A percentile compares a stretch with the other conserved stretches of the same genome.
phyloP scores from a whole-genome alignment of 2,797 vertebrate species.

The Notolabrus celidotus region DNA sequence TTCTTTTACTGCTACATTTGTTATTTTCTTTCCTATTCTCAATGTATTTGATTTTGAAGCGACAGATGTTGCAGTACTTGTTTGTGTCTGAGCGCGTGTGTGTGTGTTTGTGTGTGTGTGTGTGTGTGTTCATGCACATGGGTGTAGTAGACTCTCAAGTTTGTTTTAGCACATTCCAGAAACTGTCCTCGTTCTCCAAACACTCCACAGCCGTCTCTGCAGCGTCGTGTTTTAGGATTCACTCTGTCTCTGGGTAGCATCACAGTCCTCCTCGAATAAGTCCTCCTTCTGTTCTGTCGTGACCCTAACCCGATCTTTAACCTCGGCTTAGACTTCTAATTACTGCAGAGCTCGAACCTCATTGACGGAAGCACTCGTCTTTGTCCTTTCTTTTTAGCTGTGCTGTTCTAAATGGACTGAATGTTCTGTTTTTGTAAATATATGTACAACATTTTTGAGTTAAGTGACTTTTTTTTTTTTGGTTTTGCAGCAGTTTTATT shows the following conservation, averaged over 20 bases:
- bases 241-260: conserved; percentile 61
- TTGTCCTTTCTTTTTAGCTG: conserved; percentile 71
- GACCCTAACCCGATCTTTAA: conserved; percentile 68
- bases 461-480: conserved; percentile 62
- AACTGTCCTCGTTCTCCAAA: conserved; percentile 65
- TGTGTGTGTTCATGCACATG: conserved; percentile 58
- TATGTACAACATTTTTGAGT: conserved; percentile 75
- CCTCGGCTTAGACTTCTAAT: conserved; percentile 58
- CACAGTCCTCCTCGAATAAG: conserved; percentile 48
- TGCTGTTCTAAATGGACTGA: conserved; percentile 71
- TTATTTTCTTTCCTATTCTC: conserved; percentile 27
- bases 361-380: conserved; percentile 63
- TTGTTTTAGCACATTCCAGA: conserved; percentile 90
- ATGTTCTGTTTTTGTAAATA: conserved; percentile 81
- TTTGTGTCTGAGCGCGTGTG: conserved; percentile 56
- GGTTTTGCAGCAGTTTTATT: conserved; percentile 61
- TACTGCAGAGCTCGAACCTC: conserved; percentile 67
- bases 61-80: conserved; percentile 35
- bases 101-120: conserved; percentile 17
- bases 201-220: conserved; percentile 59
- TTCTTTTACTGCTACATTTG: conserved; percentile 31
- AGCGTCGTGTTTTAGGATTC: conserved; percentile 53
- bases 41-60: conserved; percentile 66
- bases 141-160: conserved; percentile 76
- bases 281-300: conserved; percentile 46